These are phyloP conservation scores for Electrophaes corylata DNA, from an alignment of 2,888 invertebrate species.

Conservation along the genomic window DNA sequence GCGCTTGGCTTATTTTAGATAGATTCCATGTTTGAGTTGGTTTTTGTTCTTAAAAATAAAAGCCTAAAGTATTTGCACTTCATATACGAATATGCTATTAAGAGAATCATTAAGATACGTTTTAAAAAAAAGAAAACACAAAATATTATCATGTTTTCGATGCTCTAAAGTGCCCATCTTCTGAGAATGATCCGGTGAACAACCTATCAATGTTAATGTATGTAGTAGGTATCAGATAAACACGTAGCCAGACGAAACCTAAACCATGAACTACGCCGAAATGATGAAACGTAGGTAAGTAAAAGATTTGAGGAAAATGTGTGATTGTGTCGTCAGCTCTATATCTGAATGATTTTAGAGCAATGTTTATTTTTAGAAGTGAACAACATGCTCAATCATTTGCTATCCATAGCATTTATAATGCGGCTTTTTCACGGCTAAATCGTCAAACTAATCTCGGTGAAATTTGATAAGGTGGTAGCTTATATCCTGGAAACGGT, in stretches of 20 bases:
- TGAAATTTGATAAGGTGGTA: no score
- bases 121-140: no score
- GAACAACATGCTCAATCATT: not conserved
- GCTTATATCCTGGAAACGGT: no score
- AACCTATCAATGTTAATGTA: not conserved
- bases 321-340: constrained; percentile 2
- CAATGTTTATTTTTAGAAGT: constrained; percentile 3
- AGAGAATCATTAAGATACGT: no score
- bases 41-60: no score
- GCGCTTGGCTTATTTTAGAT: not conserved
- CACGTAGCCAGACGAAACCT: not conserved
- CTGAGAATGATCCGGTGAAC: not conserved
- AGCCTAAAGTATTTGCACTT: no score
- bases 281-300: not conserved
- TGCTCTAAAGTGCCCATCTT: not conserved
- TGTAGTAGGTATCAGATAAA: not conserved
- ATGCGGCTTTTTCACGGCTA: no score
- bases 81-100: no score
- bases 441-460: not conserved
- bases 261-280: not conserved
- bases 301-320: not conserved
- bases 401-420: no score
- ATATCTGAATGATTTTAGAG: not conserved
- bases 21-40: not conserved
- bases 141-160: not conserved